Evolutionary conservation across 2,888 invertebrate genomes (phyloP), one percentile per base, ranked within the genome.

Genomic region (Hybos culiciformis): DNA sequence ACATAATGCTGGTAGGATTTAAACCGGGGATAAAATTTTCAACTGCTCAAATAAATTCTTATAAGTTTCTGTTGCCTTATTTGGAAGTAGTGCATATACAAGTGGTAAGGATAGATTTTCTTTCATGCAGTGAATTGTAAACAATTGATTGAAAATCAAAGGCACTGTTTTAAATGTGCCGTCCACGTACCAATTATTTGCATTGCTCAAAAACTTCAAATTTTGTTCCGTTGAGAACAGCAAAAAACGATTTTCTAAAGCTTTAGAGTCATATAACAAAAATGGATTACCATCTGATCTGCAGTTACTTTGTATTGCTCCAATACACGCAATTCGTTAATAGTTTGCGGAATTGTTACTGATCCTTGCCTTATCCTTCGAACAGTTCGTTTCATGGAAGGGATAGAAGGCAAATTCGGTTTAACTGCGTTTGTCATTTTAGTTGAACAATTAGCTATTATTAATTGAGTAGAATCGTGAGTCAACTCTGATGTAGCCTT

Each of bases 101-200:
- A 49, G 39, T 17, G 49, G 51, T 21, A 51, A 21, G 6, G 46
- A 33, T 31, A 37, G 37, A 12, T 45, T 43, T 5, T 44, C 29
- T 18, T 45, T 21, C 23, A 46, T 33, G 24, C 46, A 48, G 39
- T 54, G 52, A 18, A 54, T 46, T 14, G 47, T 51, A 15, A 49
- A 47, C 9, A 52, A 34, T 42, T 52, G 50, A 19, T 42, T 15
- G 39, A 51, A 54, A n/a, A 50, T 33, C 8, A 37, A 14, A 26
- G 51, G 51, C 5, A 48, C 46, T n/a, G 48, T 43, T 33, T 46
- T 46, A 44, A 51, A 51, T 23, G 52, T 50, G n/a, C 49, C 50
- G 23, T 52, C 50, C 15, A 40, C 41, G 32, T 45, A 49, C 51
- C 48, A 52, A 43, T 44, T 40, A 37, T 43, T 24, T 31, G 39